Conservation (phyloP, 92 coral and sea anemone genomes). For the Virgularia gustaviana region DNA sequence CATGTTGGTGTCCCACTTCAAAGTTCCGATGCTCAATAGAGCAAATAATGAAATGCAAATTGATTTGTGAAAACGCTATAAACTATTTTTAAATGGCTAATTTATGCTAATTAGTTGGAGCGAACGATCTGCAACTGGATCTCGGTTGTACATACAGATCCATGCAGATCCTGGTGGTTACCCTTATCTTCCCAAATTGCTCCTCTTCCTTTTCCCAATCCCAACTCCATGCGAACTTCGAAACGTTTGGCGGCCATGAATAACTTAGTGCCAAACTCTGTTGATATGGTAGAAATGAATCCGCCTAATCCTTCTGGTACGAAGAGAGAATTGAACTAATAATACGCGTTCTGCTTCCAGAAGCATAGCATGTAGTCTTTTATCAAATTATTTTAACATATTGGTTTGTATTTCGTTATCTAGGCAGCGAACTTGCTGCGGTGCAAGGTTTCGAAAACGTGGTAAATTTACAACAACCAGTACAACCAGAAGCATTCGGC, state of each 20-base stretch:
- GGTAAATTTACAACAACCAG: neutral
- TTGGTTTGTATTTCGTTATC: neutral
- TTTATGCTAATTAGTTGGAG: too few species aligned
- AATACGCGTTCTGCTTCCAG: neutral
- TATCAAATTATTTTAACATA: neutral
- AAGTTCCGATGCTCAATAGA: too few species aligned
- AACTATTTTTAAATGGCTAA: too few species aligned
- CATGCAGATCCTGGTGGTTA: too few species aligned
- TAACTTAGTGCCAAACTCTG: neutral
- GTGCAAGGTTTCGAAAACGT: neutral
- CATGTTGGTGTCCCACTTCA: too few species aligned
- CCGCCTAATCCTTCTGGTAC: conserved; percentile 24
- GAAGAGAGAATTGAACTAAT: neutral
- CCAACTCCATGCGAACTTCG: neutral
- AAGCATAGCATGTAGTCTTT: neutral
- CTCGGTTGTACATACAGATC: too few species aligned
- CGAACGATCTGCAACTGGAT: too few species aligned
- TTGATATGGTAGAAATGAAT: conserved; percentile 14
- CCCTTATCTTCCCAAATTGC: too few species aligned
- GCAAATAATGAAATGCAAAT: too few species aligned
- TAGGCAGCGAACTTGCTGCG: neutral
- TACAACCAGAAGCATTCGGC: neutral
- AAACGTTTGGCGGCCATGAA: neutral
- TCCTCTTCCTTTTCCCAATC: neutral
- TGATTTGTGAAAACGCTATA: too few species aligned